phyloP scores from a whole-genome alignment of 2,888 invertebrate genomes.

The Agrotis clavis region DNA sequence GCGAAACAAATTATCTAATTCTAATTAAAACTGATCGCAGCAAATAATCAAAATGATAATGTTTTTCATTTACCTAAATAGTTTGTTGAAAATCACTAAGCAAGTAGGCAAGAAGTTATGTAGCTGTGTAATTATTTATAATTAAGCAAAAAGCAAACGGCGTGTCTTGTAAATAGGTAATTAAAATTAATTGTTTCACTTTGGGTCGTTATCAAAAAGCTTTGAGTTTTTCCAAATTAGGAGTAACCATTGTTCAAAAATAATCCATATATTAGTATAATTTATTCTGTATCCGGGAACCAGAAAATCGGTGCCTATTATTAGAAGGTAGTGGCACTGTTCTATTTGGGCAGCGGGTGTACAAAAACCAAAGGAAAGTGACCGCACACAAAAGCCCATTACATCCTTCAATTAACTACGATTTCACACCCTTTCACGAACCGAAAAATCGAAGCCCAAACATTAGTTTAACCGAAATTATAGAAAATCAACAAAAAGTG shows the following conservation, averaged over 20 bases:
- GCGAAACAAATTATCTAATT: conserved; percentile 56
- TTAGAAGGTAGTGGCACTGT: conserved; percentile 56
- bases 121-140: conserved; percentile 78
- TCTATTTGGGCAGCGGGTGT: conserved; percentile 58
- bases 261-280: conserved; percentile 62
- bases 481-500: conserved; percentile 88
- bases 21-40: conserved; percentile 55
- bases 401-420: conserved; percentile 88
- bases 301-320: conserved; percentile 61
- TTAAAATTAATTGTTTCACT: conserved; percentile 69
- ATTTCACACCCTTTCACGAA: conserved; percentile 91
- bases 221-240: conserved; percentile 66
- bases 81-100: conserved; percentile 77
- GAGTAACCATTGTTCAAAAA: conserved; percentile 67
- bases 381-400: conserved; percentile 88
- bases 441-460: conserved; percentile 91
- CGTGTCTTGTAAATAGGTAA: conserved; percentile 70
- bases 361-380: conserved; percentile 82
- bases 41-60: conserved; percentile 60
- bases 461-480: conserved; percentile 91
- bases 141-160: conserved; percentile 70
- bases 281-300: conserved; percentile 56
- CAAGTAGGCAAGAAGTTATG: conserved; percentile 76
- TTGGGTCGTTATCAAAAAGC: conserved; percentile 64
- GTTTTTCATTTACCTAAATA: conserved; percentile 70